Conservation (phyloP, 2,797 vertebrate species). For the Eulemur mongoz region DNA sequence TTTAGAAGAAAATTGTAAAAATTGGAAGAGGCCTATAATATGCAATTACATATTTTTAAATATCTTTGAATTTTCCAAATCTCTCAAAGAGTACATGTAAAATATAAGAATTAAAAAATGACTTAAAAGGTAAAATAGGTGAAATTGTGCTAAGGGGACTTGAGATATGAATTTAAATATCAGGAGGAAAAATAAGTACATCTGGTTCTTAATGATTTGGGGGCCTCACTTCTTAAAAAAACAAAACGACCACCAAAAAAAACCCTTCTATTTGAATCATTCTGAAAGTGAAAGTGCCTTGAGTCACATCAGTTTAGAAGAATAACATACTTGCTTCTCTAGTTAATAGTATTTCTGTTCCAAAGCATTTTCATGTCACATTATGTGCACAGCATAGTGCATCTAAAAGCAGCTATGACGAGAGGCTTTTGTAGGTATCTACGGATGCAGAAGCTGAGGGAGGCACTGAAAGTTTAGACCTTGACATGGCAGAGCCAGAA, state of each 20-base stretch:
- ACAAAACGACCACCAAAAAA: not conserved
- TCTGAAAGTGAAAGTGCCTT: not conserved
- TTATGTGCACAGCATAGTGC: no score
- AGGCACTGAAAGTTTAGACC: not conserved
- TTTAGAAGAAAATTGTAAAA: conserved; percentile 26
- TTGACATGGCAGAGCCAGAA: not conserved
- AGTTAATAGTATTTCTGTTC: not conserved
- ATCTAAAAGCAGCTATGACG: not conserved
- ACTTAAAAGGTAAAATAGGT: conserved; percentile 28
- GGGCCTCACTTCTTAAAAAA: not conserved
- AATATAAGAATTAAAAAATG: conserved; percentile 42
- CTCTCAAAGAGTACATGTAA: not conserved
- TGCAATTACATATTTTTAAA: not conserved
- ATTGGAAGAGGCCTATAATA: not conserved
- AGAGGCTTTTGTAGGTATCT: not conserved
- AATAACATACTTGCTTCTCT: not conserved
- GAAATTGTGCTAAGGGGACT: conserved; percentile 5
- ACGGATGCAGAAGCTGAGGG: not conserved
- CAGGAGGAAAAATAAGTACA: not conserved
- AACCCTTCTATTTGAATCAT: not conserved
- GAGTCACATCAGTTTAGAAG: not conserved
- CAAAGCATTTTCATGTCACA: not conserved
- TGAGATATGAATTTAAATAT: not conserved
- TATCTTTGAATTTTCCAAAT: conserved; percentile 21
- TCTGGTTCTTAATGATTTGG: not conserved